Evolutionary conservation across 2,797 vertebrate genomes (phyloP).

Genomic region (Chelmon rostratus): DNA sequence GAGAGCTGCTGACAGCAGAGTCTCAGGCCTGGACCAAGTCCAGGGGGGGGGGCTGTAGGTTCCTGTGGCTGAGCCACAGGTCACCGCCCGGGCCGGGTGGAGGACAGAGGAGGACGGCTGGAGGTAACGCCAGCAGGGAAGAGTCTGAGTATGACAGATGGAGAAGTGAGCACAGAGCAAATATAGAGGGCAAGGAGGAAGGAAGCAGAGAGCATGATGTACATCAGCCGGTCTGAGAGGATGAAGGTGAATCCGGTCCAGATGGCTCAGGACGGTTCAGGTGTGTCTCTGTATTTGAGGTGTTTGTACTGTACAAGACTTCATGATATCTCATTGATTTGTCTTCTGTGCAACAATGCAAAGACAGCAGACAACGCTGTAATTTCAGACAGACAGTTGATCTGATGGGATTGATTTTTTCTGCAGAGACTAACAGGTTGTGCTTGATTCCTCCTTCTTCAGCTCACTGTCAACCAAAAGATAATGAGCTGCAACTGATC

Average conservation of each 20-base stretch:
- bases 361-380: slow-evolving; percentile 40
- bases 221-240: slow-evolving; percentile 24
- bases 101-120: slow-evolving; percentile 53
- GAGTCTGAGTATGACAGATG: slow-evolving; percentile 64
- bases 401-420: slow-evolving; percentile 36
- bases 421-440: slow-evolving; percentile 21
- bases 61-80: slow-evolving; percentile 36
- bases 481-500: background rate
- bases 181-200: slow-evolving; percentile 47
- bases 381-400: slow-evolving; percentile 38
- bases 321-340: slow-evolving; percentile 42
- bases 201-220: slow-evolving; percentile 33
- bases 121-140: slow-evolving; percentile 42
- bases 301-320: background rate
- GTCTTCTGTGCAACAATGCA: slow-evolving; percentile 45
- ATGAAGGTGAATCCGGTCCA: slow-evolving; percentile 62
- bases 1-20: slow-evolving; percentile 70
- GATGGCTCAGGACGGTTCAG: slow-evolving; percentile 31
- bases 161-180: slow-evolving; percentile 45
- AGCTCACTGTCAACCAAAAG: background rate
- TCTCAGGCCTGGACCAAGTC: slow-evolving; percentile 8
- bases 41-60: slow-evolving; percentile 15
- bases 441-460: background rate
- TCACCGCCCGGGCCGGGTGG: slow-evolving; percentile 22
- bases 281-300: slow-evolving; percentile 22